These are phyloP conservation scores for Pedionomus torquatus DNA, from an alignment of 2,113 vertebrate species.

Conservation along the genomic window DNA sequence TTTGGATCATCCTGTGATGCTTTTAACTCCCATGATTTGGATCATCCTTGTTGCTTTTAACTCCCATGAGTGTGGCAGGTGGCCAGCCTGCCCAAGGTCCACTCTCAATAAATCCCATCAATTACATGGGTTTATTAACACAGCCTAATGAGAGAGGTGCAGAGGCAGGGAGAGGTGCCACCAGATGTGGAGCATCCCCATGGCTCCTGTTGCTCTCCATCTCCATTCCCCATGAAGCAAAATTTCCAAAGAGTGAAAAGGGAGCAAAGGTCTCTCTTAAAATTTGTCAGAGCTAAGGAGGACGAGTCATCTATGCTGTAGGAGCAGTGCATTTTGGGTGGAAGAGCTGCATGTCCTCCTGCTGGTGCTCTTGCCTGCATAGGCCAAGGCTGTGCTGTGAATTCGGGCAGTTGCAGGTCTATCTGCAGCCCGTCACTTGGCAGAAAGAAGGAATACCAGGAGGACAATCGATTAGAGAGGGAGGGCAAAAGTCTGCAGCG, in stretches of 20 bases:
- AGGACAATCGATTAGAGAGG: constrained; percentile 61
- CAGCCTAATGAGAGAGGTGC: not conserved
- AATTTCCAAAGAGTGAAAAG: not conserved
- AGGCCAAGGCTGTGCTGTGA: not conserved
- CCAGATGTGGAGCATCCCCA: not conserved
- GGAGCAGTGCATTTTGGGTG: not conserved
- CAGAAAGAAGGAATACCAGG: not conserved
- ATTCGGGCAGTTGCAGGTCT: not conserved
- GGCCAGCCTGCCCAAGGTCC: not conserved
- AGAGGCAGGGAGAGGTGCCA: not conserved
- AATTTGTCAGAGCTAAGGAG: not conserved
- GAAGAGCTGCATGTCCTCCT: not conserved
- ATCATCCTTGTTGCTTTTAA: not conserved
- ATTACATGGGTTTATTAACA: not conserved
- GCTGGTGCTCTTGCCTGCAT: not conserved
- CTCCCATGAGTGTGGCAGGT: not conserved
- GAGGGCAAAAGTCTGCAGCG: constrained; percentile 60
- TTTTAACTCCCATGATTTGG: not conserved
- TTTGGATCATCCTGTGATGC: not conserved
- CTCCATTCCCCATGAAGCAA: not conserved
- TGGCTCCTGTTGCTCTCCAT: not conserved
- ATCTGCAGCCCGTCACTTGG: not conserved
- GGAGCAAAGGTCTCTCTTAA: not conserved
- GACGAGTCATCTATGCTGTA: not conserved
- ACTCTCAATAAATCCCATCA: not conserved